These are phyloP conservation scores for Andrena praecox DNA, from an alignment of 2,888 invertebrate species.

Conservation along the genomic window DNA sequence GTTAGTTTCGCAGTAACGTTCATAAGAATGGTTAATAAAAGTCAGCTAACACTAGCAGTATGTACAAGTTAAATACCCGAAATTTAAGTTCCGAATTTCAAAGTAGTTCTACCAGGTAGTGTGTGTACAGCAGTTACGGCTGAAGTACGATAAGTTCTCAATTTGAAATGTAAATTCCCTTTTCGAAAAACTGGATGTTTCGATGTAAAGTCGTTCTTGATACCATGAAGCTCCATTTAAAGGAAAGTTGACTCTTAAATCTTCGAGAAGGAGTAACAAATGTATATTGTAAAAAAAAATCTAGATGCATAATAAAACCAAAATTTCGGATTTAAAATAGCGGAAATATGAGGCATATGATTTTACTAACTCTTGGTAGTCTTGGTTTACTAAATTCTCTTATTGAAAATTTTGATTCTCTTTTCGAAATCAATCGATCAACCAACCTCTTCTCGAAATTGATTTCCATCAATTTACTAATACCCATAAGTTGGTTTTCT, in stretches of 20 bases:
- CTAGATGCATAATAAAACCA: too few species aligned
- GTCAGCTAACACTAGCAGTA: neutral
- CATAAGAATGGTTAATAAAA: constrained; percentile 26
- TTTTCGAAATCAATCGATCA: too few species aligned
- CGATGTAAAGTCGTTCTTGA: neutral
- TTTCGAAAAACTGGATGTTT: too few species aligned
- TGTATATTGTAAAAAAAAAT: too few species aligned
- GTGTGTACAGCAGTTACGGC: neutral
- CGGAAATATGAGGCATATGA: too few species aligned
- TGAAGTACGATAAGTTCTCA: neutral
- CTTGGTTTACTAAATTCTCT: too few species aligned
- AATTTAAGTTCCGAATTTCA: constrained; percentile 8
- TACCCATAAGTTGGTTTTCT: too few species aligned
- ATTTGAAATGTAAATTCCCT: neutral
- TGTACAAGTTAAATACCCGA: constrained; percentile 7
- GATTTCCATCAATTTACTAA: too few species aligned
- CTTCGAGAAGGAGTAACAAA: neutral
- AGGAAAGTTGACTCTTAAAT: neutral
- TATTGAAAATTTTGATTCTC: too few species aligned
- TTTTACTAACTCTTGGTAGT: too few species aligned
- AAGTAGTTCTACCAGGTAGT: neutral
- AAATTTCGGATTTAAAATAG: too few species aligned
- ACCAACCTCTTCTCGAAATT: too few species aligned
- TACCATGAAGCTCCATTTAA: neutral
- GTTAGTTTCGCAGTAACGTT: neutral